Percentiles rank a stretch among this genome's conserved stretches.
phyloP scores from a whole-genome alignment of 2,113 vertebrate species.

The Pseudois nayaur region DNA sequence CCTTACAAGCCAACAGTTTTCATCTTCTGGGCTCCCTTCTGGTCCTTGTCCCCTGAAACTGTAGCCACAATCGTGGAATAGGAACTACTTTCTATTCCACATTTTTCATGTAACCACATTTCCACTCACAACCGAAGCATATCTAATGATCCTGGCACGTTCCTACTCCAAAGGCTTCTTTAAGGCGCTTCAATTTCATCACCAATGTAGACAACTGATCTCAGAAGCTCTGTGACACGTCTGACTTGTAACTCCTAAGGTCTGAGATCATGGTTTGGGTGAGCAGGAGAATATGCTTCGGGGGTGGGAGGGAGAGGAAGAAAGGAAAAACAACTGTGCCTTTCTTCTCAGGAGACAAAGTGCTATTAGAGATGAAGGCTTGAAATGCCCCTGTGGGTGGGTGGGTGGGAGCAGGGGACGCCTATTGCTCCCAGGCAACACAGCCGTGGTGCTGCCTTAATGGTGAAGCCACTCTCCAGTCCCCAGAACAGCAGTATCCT shows the following conservation, averaged over 20 bases:
- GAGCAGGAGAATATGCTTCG: background rate
- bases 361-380: slow-evolving; percentile 24
- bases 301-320: slow-evolving; percentile 15
- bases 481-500: background rate
- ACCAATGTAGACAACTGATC: slow-evolving; percentile 31
- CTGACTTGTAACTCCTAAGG: slow-evolving; percentile 40
- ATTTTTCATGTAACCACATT: slow-evolving; percentile 7
- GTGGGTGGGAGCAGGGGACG: background rate
- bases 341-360: slow-evolving; percentile 70
- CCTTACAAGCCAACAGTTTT: background rate
- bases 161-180: slow-evolving; percentile 48
- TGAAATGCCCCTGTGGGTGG: background rate
- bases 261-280: slow-evolving; percentile 70
- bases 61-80: background rate
- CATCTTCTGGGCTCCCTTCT: background rate
- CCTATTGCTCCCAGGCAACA: background rate
- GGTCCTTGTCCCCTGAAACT: background rate
- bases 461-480: background rate
- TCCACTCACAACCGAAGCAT: slow-evolving; percentile 32
- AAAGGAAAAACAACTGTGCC: slow-evolving; percentile 45
- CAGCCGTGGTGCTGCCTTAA: background rate
- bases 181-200: slow-evolving; percentile 33
- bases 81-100: background rate
- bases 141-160: slow-evolving; percentile 23
- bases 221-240: slow-evolving; percentile 38